Conservation (phyloP, 2,113 vertebrate species). For the Rhodinocichla rosea region DNA sequence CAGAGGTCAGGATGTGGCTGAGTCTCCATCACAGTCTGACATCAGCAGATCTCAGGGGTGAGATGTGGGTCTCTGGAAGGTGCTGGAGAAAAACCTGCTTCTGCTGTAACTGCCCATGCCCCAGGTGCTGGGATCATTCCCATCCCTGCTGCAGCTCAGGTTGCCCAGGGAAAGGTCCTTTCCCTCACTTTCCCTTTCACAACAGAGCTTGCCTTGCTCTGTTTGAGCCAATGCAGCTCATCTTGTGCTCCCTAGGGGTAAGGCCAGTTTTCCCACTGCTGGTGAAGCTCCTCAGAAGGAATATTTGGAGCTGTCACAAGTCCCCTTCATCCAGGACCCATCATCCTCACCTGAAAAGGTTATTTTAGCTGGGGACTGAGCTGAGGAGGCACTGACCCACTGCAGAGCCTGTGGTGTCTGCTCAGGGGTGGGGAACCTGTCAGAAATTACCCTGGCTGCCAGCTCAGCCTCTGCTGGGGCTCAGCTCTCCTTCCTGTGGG, state of each 20-base stretch:
- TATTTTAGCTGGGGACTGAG: neutral
- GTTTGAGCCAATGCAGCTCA: neutral
- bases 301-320: neutral
- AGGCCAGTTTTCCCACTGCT: neutral
- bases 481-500: neutral
- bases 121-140: neutral
- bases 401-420: neutral
- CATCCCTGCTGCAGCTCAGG: neutral
- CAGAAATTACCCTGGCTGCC: neutral
- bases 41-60: accelerated
- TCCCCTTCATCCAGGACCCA: neutral
- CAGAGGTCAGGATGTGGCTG: neutral
- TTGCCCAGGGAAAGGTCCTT: neutral
- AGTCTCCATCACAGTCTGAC: neutral
- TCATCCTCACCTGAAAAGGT: neutral
- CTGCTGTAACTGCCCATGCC: neutral
- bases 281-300: neutral
- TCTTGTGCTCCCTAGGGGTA: neutral
- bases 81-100: neutral
- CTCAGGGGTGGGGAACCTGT: neutral
- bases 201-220: neutral
- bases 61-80: neutral
- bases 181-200: neutral
- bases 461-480: neutral
- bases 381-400: neutral